Evolutionary conservation across 2,113 vertebrate species (phyloP).

Genomic region (Perccottus glenii): DNA sequence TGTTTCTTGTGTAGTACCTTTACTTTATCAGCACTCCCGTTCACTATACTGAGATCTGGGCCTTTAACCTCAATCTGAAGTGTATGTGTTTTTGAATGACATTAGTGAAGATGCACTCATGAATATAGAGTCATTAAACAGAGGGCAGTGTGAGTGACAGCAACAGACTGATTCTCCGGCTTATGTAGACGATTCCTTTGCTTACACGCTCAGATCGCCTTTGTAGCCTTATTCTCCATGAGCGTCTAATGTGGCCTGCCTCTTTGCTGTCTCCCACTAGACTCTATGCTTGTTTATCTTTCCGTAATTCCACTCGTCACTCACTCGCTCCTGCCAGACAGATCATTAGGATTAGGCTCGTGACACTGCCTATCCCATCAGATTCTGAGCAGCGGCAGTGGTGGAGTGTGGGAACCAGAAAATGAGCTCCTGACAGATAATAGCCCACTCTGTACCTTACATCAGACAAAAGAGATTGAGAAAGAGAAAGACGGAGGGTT

Average conservation of each 20-base stretch:
- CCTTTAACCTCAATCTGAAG: not conserved
- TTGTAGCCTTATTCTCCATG: constrained; percentile 29
- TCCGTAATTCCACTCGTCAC: constrained; percentile 64
- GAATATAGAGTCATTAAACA: constrained; percentile 28
- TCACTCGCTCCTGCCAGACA: constrained; percentile 55
- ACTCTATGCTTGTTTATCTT: constrained; percentile 66
- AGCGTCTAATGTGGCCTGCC: constrained; percentile 30
- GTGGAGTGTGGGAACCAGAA: constrained; percentile 72
- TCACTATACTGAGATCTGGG: not conserved
- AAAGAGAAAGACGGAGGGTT: constrained; percentile 1
- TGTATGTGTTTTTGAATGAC: not conserved
- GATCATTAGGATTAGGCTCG: constrained; percentile 73
- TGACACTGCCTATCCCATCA: constrained; percentile 61
- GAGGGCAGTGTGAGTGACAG: constrained; percentile 40
- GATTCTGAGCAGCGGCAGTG: constrained; percentile 64
- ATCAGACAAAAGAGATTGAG: constrained; percentile 42
- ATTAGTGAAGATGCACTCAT: constrained; percentile 12
- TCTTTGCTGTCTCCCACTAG: constrained; percentile 11
- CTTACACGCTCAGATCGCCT: constrained; percentile 29
- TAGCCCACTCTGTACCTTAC: constrained; percentile 54
- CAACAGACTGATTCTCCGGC: constrained; percentile 39
- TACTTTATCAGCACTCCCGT: not conserved
- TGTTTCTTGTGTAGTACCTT: not conserved
- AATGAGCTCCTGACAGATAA: constrained; percentile 70
- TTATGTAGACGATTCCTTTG: constrained; percentile 39